Percentiles rank a stretch among this genome's conserved stretches.
Conservation (phyloP, 2,113 vertebrate genomes). For the Seriola rivoliana region DNA sequence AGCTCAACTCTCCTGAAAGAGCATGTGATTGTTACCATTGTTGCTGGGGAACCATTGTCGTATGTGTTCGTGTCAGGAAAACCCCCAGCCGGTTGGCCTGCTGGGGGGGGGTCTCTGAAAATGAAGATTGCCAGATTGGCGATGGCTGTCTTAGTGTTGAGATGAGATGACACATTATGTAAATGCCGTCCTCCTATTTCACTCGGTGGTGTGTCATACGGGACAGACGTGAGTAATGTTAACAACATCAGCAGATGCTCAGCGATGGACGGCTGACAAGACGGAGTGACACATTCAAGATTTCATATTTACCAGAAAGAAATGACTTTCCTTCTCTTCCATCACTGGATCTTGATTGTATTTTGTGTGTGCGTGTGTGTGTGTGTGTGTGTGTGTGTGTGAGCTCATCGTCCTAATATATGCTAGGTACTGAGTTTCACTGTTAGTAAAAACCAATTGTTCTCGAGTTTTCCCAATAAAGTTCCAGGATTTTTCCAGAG, state of each 20-base stretch:
- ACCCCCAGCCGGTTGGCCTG: slow-evolving; percentile 8
- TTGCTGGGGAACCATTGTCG: not conserved
- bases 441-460: not conserved
- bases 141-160: slow-evolving; percentile 43
- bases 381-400: not conserved
- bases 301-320: slow-evolving; percentile 61
- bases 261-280: slow-evolving; percentile 25
- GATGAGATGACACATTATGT: slow-evolving; percentile 69
- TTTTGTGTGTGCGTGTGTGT: slow-evolving; percentile 7
- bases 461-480: not conserved
- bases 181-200: slow-evolving; percentile 53
- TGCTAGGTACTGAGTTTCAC: not conserved
- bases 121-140: slow-evolving; percentile 55
- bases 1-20: not conserved
- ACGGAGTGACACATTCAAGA: slow-evolving; percentile 59
- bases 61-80: slow-evolving; percentile 1
- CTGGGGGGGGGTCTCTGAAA: slow-evolving; percentile 42
- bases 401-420: not conserved
- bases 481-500: not conserved
- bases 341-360: slow-evolving; percentile 26
- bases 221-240: slow-evolving; percentile 61
- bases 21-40: not conserved
- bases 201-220: slow-evolving; percentile 42
- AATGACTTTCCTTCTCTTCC: slow-evolving; percentile 40
- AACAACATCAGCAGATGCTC: slow-evolving; percentile 45